Evolutionary conservation across 1,140 invertebrate species (phyloP), one percentile per base, ranked within the genome.

Genomic region (Drosophila paulistorum): DNA sequence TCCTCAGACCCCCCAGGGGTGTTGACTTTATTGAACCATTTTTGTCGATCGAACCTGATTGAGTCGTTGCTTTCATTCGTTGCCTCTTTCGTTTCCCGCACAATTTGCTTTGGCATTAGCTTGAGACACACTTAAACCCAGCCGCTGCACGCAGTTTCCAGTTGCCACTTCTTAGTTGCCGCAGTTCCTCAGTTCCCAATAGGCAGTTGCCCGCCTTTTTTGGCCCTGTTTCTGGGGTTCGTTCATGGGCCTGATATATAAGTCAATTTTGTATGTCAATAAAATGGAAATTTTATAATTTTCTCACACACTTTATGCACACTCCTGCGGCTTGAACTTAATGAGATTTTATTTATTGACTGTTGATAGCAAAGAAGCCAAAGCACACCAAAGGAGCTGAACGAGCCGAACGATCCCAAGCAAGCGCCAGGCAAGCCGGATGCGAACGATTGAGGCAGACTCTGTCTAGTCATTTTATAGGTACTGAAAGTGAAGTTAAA

Each of bases 201-300:
- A 17, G 45, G 14, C 30, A 30, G 30, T 30, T 30, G 35, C 11
- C 45, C 14, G 45, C 14, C 7, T 48, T 48, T 17, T 17, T 17
- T 7, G 14, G 14, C 13, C 42, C 45, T 51, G 45, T 51, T 51
- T 5, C 17, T 51, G 45, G 45, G 45, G 14, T 33, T 61, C 48
- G 33, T 20, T 13, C 26, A 3, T 64, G 6, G 64, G 42, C 35
- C 54, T 35, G 79, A 83, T 87, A 89, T 87, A 89, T 89, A 86
- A 87, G 84, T 87, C 83, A 87, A 87, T 87, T 87, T 84, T 68
- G 62, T 74, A 80, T 87, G 84, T 87, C 83, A 89, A 89, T 87
- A 87, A 87, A 87, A 87, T 87, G 83, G 80, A 87, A 89, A 89
- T 89, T 87, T 87, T 87, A 87, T 87, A 89, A 87, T 87, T 87